phyloP scores from a whole-genome alignment of 2,113 vertebrate species.

The Coturnix japonica region DNA sequence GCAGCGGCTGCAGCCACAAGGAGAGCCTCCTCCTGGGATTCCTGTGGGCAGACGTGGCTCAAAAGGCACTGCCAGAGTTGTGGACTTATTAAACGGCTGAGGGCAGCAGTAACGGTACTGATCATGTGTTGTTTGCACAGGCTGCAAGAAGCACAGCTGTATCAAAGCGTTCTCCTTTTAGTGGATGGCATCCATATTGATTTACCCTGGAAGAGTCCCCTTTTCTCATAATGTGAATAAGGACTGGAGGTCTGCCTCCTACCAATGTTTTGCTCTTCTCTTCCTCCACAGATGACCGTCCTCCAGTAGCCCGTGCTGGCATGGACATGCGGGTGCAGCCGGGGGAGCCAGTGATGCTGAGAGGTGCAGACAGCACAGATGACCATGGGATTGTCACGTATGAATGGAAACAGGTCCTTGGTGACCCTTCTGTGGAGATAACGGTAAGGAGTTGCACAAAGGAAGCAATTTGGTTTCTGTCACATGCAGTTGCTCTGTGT shows the following conservation, averaged over 20 bases:
- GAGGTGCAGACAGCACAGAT: slow-evolving; percentile 81
- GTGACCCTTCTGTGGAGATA: slow-evolving; percentile 63
- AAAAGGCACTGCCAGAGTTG: neutral
- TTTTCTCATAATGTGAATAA: neutral
- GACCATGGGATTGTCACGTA: slow-evolving; percentile 74
- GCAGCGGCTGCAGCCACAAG: neutral
- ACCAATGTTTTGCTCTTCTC: neutral
- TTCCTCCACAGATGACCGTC: slow-evolving; percentile 73
- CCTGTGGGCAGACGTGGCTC: neutral
- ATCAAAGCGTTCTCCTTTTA: neutral
- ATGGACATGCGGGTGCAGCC: slow-evolving; percentile 88
- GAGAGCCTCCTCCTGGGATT: neutral
- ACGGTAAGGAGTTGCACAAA: slow-evolving; percentile 75
- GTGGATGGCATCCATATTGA: neutral
- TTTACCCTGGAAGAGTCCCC: neutral
- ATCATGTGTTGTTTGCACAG: neutral
- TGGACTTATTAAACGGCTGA: neutral
- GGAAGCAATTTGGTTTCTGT: neutral
- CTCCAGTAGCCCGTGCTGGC: slow-evolving; percentile 80
- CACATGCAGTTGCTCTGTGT: neutral
- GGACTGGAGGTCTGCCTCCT: neutral
- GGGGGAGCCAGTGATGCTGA: slow-evolving; percentile 80
- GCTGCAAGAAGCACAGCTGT: neutral
- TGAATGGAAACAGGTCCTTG: slow-evolving; percentile 81
- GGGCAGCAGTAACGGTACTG: neutral